Evolutionary conservation across 1,140 invertebrate genomes (phyloP).

Genomic region (Zaprionus davidi): DNA sequence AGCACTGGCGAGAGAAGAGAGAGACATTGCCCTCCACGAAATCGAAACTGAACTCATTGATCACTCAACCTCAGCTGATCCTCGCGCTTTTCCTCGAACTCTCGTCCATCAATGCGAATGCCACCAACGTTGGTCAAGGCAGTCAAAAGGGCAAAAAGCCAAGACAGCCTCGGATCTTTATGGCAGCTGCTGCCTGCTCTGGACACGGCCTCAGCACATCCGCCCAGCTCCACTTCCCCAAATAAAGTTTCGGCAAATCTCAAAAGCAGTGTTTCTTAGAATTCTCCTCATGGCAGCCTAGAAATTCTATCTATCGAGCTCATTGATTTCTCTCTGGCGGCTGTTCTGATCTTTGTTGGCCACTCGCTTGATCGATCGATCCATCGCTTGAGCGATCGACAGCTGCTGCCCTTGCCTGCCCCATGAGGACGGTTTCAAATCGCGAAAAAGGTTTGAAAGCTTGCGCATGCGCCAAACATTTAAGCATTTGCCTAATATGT

Average conservation of each 20-base stretch:
- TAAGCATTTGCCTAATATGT: conserved; percentile 45
- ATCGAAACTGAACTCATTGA: conserved; percentile 13
- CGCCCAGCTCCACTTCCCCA: conserved; percentile 46
- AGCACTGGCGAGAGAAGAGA: not conserved
- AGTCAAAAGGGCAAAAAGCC: not conserved
- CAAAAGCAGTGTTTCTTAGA: conserved; percentile 77
- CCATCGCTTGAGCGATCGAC: conserved; percentile 44
- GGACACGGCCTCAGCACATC: conserved; percentile 40
- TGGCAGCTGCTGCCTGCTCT: conserved; percentile 59
- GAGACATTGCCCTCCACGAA: not conserved
- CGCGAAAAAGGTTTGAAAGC: conserved; percentile 79
- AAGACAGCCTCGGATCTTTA: conserved; percentile 1
- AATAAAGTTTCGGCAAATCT: conserved; percentile 65
- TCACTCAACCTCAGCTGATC: conserved; percentile 25
- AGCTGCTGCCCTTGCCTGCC: conserved; percentile 47
- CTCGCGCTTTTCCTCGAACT: conserved; percentile 50
- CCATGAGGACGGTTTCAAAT: conserved; percentile 65
- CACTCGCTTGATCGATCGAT: conserved; percentile 57
- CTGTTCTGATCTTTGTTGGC: conserved; percentile 75
- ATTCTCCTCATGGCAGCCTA: conserved; percentile 61
- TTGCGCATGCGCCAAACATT: conserved; percentile 76
- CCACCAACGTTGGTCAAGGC: conserved; percentile 64
- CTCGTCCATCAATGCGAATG: conserved; percentile 38
- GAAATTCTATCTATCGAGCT: conserved; percentile 76
- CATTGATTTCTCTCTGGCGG: conserved; percentile 70